These are phyloP conservation scores for Hemibagrus guttatus DNA, from an alignment of 2,797 vertebrate species.

Conservation along the genomic window DNA sequence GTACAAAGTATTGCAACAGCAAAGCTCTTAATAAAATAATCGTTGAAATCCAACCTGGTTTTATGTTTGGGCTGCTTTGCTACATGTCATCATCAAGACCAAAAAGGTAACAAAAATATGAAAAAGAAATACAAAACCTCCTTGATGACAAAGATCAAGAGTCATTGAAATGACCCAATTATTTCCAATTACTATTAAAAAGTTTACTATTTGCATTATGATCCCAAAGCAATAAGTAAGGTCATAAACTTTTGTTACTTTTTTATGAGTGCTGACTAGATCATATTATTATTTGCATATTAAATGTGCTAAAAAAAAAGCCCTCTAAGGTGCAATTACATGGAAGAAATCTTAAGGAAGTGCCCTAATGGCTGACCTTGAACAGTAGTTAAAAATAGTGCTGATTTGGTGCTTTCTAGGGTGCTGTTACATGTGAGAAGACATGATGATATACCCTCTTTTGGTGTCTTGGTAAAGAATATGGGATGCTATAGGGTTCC, in stretches of 20 bases:
- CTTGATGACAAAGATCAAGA: neutral
- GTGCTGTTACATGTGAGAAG: neutral
- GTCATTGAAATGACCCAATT: neutral
- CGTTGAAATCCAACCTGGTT: neutral
- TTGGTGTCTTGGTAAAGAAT: neutral
- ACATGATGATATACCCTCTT: neutral
- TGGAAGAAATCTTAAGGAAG: neutral
- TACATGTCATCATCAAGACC: neutral
- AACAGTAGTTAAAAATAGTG: neutral
- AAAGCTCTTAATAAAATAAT: neutral
- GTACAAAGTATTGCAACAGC: neutral
- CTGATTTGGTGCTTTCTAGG: neutral
- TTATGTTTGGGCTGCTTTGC: neutral
- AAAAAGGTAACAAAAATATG: neutral
- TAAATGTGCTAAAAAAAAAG: neutral
- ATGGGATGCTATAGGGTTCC: neutral
- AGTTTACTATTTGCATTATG: neutral
- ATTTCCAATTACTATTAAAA: neutral
- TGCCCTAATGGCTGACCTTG: neutral
- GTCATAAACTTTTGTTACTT: neutral
- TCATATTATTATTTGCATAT: neutral
- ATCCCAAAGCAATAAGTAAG: neutral
- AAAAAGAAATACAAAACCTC: neutral
- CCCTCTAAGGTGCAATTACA: slow-evolving; percentile 1
- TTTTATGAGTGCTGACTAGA: slow-evolving; percentile 1